A percentile compares a stretch with the other conserved stretches of the same genome.
These are phyloP conservation scores for Lycia hirtaria DNA, from an alignment of 2,888 invertebrate species.

Conservation along the genomic window DNA sequence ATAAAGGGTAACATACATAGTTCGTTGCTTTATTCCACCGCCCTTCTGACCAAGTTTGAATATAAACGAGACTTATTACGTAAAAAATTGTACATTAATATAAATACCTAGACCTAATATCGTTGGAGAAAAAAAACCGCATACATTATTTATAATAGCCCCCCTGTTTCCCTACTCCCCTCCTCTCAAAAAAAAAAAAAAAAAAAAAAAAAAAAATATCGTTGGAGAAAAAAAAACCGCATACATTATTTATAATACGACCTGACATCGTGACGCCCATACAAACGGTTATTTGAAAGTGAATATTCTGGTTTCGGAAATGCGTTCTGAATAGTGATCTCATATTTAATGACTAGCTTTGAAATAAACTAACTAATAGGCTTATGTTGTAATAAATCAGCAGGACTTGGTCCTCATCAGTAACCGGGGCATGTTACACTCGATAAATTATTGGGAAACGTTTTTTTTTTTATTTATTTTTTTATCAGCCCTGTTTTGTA, in stretches of 20 bases:
- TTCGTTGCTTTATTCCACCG: too few species aligned
- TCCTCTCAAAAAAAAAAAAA: too few species aligned
- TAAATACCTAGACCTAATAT: neutral
- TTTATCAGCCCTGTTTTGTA: too few species aligned
- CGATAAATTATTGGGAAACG: neutral
- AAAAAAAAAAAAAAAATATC: too few species aligned
- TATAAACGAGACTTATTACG: neutral
- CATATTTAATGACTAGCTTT: constrained; percentile 8
- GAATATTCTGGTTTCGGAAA: constrained; percentile 34
- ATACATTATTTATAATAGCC: constrained; percentile 36
- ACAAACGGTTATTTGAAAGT: constrained; percentile 35
- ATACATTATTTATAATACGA: constrained; percentile 34
- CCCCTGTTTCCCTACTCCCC: too few species aligned
- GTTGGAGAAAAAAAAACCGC: constrained; percentile 15
- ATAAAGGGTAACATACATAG: too few species aligned
- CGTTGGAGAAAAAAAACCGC: constrained; percentile 14
- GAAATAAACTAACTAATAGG: neutral
- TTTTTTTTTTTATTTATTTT: too few species aligned
- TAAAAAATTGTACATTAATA: constrained; percentile 1
- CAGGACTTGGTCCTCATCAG: neutral
- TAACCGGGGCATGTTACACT: neutral
- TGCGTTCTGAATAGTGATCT: constrained; percentile 36
- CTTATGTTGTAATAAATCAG: constrained; percentile 15
- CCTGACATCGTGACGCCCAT: constrained; percentile 31
- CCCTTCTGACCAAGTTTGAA: too few species aligned